Percentiles rank a stretch among this genome's conserved stretches.
These are phyloP conservation scores for Podocnemis expansa DNA, from an alignment of 2,113 vertebrate species.

Conservation along the genomic window DNA sequence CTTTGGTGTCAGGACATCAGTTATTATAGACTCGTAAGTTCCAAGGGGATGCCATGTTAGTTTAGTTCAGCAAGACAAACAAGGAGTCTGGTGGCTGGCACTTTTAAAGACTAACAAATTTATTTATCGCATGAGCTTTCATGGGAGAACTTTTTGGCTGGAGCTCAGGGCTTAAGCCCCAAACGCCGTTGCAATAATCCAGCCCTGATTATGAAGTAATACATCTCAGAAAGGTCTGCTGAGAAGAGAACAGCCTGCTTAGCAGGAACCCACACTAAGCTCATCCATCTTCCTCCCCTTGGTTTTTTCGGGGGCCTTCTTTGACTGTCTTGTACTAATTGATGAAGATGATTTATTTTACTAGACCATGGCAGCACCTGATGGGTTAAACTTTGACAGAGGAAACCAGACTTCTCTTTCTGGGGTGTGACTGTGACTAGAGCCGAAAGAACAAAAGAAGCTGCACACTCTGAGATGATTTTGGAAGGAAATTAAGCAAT, in stretches of 20 bases:
- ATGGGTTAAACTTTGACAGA: neutral
- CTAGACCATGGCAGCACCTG: neutral
- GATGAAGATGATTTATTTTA: neutral
- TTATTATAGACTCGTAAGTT: too few relatives aligned
- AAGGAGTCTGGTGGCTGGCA: too few relatives aligned
- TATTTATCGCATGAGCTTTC: too few relatives aligned
- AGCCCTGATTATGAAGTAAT: neutral
- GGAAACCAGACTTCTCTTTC: neutral
- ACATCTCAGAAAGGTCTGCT: rapidly evolving
- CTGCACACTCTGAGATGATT: neutral
- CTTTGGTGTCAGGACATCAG: neutral
- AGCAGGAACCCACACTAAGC: rapidly evolving
- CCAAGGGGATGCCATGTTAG: too few relatives aligned
- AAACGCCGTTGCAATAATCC: too few relatives aligned
- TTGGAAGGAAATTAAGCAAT: neutral
- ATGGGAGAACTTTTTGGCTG: too few relatives aligned
- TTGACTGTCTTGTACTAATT: too few relatives aligned
- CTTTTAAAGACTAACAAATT: too few relatives aligned
- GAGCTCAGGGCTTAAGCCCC: too few relatives aligned
- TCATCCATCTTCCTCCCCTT: rapidly evolving
- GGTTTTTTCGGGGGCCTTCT: rapidly evolving
- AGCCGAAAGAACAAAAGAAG: too few relatives aligned
- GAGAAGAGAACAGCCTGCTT: neutral
- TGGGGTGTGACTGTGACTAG: rapidly evolving
- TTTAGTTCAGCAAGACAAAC: too few relatives aligned